These are phyloP conservation scores for Polydrusus pterygomalis DNA, from an alignment of 2,888 invertebrate species.

Conservation along the genomic window DNA sequence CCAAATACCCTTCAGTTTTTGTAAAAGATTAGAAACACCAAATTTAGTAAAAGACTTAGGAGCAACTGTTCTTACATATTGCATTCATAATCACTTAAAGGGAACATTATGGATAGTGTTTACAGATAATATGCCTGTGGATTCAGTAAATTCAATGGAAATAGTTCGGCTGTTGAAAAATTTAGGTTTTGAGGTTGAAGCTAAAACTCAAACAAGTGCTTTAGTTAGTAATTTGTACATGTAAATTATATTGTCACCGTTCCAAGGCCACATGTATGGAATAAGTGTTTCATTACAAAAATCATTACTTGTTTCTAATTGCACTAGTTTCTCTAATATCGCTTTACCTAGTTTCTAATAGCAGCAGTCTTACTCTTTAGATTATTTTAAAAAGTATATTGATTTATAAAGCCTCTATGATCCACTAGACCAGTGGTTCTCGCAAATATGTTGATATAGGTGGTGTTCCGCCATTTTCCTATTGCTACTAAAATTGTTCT, in stretches of 20 bases:
- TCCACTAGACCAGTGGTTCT: too few relatives aligned
- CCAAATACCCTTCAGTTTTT: conserved; percentile 53
- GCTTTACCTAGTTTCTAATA: too few relatives aligned
- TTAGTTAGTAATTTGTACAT: conserved; percentile 62
- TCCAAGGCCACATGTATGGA: too few relatives aligned
- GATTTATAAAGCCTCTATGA: too few relatives aligned
- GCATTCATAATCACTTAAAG: conserved; percentile 60
- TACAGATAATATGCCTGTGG: conserved; percentile 66
- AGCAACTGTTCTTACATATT: conserved; percentile 67
- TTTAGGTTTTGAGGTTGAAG: conserved; percentile 57
- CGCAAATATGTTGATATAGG: too few relatives aligned
- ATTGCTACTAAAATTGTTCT: too few relatives aligned
- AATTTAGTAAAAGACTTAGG: conserved; percentile 68
- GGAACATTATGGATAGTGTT: conserved; percentile 67
- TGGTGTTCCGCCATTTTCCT: too few relatives aligned
- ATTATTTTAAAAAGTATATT: too few relatives aligned
- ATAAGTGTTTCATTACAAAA: too few relatives aligned
- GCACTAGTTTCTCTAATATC: too few relatives aligned
- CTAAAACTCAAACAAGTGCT: conserved; percentile 44
- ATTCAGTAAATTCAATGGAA: conserved; percentile 66
- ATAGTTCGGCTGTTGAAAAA: conserved; percentile 62
- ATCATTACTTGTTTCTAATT: too few relatives aligned
- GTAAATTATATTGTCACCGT: conserved; percentile 54
- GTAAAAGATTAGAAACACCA: conserved; percentile 65
- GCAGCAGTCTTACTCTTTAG: too few relatives aligned